These are phyloP conservation scores for Magallana gigas DNA, from an alignment of 1,140 invertebrate genomes.

Conservation along the genomic window DNA sequence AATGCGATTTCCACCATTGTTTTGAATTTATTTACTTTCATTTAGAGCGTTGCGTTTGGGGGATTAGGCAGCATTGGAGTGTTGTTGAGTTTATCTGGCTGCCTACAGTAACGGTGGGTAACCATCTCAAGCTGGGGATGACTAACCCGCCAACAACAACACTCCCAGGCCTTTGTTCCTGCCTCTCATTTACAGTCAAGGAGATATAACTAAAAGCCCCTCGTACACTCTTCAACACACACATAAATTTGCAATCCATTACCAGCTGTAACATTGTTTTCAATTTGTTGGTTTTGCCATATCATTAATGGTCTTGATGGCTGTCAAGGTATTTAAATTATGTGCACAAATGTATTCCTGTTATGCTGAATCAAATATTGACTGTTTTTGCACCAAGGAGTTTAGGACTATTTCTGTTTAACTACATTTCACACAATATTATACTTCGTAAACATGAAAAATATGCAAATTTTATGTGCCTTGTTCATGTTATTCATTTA, in stretches of 20 bases:
- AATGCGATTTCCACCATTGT: conserved; percentile 15
- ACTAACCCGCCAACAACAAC: background rate
- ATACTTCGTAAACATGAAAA: too few relatives aligned
- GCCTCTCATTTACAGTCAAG: conserved; percentile 16
- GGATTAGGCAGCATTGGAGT: background rate
- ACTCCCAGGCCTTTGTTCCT: background rate
- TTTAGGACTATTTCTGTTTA: too few relatives aligned
- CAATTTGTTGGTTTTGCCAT: background rate
- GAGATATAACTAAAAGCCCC: conserved; percentile 15
- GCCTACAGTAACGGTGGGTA: background rate
- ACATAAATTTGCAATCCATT: conserved; percentile 23
- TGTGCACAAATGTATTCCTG: background rate
- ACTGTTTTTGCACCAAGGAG: background rate
- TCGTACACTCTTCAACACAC: background rate
- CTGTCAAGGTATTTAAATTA: conserved; percentile 14
- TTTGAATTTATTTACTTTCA: conserved; percentile 23
- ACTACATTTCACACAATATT: too few relatives aligned
- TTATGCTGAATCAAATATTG: background rate
- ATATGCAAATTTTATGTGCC: too few relatives aligned
- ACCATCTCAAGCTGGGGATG: conserved; percentile 18
- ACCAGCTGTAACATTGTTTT: conserved; percentile 1
- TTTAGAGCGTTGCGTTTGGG: background rate
- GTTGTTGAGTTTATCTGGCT: conserved; percentile 6
- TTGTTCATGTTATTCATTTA: too few relatives aligned
- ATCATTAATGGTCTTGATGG: background rate